phyloP scores from a whole-genome alignment of 1,140 invertebrate genomes.

The Catajapyx aquilonaris region DNA sequence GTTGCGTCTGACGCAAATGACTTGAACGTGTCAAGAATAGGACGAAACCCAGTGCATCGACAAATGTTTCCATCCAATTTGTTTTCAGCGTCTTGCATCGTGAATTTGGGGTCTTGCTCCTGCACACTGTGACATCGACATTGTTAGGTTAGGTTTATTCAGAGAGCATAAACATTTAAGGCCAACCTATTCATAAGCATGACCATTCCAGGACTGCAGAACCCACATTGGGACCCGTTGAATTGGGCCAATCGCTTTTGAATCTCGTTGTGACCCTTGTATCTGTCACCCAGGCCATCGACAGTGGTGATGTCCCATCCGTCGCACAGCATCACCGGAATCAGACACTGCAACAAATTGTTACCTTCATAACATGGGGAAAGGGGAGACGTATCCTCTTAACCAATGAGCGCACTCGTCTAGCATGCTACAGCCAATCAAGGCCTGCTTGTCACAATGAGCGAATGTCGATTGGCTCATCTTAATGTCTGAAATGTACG shows the following conservation, averaged over 20 bases:
- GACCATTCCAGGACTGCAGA: constrained; percentile 25
- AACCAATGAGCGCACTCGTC: too few species aligned
- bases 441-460: too few species aligned
- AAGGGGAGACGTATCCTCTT: too few species aligned
- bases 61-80: constrained; percentile 26
- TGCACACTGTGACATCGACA: not conserved
- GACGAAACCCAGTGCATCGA: constrained; percentile 29
- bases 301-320: constrained; percentile 25
- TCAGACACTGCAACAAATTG: constrained; percentile 21
- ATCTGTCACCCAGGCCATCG: constrained; percentile 23
- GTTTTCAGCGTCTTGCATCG: constrained; percentile 25
- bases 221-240: constrained; percentile 25
- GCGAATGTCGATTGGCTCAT: too few species aligned
- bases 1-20: constrained; percentile 20
- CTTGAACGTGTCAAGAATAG: constrained; percentile 30
- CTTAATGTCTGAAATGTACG: not conserved
- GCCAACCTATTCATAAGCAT: constrained; percentile 25
- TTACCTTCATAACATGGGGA: too few species aligned
- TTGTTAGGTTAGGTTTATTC: not conserved
- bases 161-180: not conserved
- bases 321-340: constrained; percentile 24
- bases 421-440: too few species aligned
- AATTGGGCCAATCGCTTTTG: constrained; percentile 17
- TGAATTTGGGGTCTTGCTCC: constrained; percentile 22
- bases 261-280: constrained; percentile 19